phyloP scores from a whole-genome alignment of 2,888 invertebrate genomes.

The Eubasilissa splendida region DNA sequence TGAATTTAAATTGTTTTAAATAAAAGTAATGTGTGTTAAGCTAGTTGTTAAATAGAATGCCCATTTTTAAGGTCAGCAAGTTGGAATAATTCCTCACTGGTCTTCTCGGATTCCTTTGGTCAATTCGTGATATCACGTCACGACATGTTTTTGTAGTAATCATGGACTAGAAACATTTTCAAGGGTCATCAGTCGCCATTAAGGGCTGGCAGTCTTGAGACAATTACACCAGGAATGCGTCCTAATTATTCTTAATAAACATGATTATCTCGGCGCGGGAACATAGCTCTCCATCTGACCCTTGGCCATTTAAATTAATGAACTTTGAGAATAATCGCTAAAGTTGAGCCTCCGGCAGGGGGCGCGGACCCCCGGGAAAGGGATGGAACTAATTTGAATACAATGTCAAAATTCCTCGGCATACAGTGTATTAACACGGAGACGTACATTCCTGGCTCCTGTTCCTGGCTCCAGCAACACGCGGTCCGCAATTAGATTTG shows the following conservation, averaged over 20 bases:
- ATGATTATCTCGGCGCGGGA: not conserved
- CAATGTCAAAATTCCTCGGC: slow-evolving; percentile 44
- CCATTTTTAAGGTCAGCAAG: too few relatives aligned
- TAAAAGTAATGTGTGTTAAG: too few relatives aligned
- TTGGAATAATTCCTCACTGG: too few relatives aligned
- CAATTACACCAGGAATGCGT: not conserved
- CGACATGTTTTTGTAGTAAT: too few relatives aligned
- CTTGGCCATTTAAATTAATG: slow-evolving; percentile 55
- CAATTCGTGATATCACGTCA: too few relatives aligned
- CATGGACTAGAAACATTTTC: too few relatives aligned
- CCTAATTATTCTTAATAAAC: not conserved
- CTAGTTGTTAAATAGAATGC: too few relatives aligned
- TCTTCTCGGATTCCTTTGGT: too few relatives aligned
- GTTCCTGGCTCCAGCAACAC: not conserved
- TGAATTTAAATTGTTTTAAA: too few relatives aligned
- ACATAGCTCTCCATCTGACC: slow-evolving; percentile 12
- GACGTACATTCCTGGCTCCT: not conserved
- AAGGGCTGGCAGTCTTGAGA: not conserved
- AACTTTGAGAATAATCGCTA: slow-evolving; percentile 52
- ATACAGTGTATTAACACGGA: not conserved
- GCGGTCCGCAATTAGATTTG: not conserved
- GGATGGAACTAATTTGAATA: slow-evolving; percentile 45
- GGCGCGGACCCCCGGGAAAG: slow-evolving; percentile 1
- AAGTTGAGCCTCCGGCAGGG: slow-evolving; percentile 37
- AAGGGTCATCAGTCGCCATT: too few relatives aligned